Evolutionary conservation across 2,797 vertebrate species (phyloP).

Genomic region (Thalassophryne amazonica): DNA sequence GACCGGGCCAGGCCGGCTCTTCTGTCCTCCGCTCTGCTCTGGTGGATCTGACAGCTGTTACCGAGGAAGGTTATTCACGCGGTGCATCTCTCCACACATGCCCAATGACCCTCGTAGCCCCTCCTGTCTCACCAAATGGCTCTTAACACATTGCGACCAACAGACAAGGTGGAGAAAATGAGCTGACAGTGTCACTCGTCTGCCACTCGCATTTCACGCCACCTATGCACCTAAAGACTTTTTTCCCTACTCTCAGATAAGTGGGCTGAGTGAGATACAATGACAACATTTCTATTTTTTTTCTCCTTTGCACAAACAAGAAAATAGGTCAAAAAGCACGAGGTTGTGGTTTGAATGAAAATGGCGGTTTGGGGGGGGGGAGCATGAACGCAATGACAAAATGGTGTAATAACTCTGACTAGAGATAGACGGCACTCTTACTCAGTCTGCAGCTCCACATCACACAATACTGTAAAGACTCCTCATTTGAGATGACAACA

Average conservation of each 20-base stretch:
- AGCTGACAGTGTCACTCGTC: conserved; percentile 71
- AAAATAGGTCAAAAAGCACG: conserved; percentile 63
- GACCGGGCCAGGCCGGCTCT: conserved; percentile 46
- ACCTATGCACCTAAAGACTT: conserved; percentile 46
- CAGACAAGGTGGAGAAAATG: conserved; percentile 72
- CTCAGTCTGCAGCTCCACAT: conserved; percentile 2
- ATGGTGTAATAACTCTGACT: conserved; percentile 17
- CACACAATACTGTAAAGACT: neutral
- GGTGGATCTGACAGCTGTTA: conserved; percentile 77
- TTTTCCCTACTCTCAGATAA: conserved; percentile 47
- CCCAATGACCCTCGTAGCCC: conserved; percentile 67
- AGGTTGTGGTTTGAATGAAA: conserved; percentile 50
- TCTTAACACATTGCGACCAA: conserved; percentile 41
- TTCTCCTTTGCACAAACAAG: conserved; percentile 22
- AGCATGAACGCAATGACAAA: conserved; percentile 1
- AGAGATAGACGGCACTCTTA: conserved; percentile 52
- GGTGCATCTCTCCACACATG: conserved; percentile 54
- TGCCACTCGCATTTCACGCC: conserved; percentile 74
- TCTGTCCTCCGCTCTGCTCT: conserved; percentile 62
- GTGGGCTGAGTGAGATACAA: conserved; percentile 48
- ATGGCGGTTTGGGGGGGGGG: conserved; percentile 52
- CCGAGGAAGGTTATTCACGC: conserved; percentile 66
- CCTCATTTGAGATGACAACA: too few species aligned
- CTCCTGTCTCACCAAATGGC: conserved; percentile 57
- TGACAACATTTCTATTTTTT: conserved; percentile 35